Evolutionary conservation across 2,888 invertebrate species (phyloP), one percentile per base, ranked within the genome.

Genomic region (Metallyticus violacea): DNA sequence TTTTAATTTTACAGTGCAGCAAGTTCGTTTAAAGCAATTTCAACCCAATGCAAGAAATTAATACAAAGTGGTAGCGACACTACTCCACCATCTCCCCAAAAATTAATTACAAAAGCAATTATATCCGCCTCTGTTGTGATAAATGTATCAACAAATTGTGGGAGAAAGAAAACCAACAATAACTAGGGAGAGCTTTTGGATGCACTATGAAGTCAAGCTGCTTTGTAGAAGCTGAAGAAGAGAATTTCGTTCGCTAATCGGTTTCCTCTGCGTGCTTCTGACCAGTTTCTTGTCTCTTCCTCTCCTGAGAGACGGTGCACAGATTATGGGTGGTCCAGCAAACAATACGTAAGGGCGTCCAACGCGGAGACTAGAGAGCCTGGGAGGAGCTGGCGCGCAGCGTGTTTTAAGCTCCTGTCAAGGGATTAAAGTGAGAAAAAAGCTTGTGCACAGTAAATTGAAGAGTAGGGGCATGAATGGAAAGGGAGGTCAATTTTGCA

Each of bases 401-500:
- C 83, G 83, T 77, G 83, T 77, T 83, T 77, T 83, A 83, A 83
- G 83, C 83, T 29, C n/a, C 83, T 83, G 83, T 77, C 83, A n/a
- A 77, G 77, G 83, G 83, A 83, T 83, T 83, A 83, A 62, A 62
- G 40, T 62, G 40, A 28, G 77, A 76, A 83, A 77, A 83, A 83
- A 83, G 83, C 83, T 83, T 62, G 77, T 83, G 83, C 83, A 77
- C 83, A 76, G 81, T 83, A 77, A 83, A 83, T 77, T 83, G 83
- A 77, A 77, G 77, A 77, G 83, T 26, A 3, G 28, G 77, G 30
- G 25, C n/a, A 81, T 6, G 83, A 79, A 28, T 26, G n/a, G 26
- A 7, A 26, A 26, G 22, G 9, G 6, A 40, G 83, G 29, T 77
- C 15, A 28, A n/a, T 83, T 83, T 83, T 27, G 77, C 77, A 77